These are phyloP conservation scores for Ornithoptera priamus DNA, from an alignment of 2,888 invertebrate genomes.

Conservation along the genomic window DNA sequence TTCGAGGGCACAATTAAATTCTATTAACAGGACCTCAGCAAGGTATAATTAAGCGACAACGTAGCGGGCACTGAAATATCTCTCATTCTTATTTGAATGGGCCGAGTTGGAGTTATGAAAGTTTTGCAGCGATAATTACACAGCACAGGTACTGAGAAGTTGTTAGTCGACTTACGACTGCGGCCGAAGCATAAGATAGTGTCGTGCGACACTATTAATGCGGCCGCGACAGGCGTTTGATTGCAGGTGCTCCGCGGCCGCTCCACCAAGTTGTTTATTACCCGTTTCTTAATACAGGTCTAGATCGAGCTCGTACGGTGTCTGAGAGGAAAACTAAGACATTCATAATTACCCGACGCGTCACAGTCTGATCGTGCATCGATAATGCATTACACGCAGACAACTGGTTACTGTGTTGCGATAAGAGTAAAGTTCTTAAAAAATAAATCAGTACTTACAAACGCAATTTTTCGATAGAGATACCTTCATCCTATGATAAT, in stretches of 20 bases:
- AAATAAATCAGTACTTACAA: background rate
- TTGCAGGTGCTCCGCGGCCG: conserved; percentile 52
- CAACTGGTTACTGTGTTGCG: conserved; percentile 7
- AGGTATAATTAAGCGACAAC: conserved; percentile 68
- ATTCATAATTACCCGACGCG: conserved; percentile 64
- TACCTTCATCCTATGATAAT: too few relatives aligned
- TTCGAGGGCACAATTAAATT: conserved; percentile 67
- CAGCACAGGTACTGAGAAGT: conserved; percentile 47
- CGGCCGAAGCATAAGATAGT: conserved; percentile 50
- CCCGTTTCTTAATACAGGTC: conserved; percentile 43
- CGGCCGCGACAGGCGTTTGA: conserved; percentile 63
- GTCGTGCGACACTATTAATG: conserved; percentile 61
- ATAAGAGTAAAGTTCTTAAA: background rate
- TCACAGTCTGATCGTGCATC: conserved; percentile 54
- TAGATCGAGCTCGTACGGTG: conserved; percentile 35
- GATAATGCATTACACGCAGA: conserved; percentile 19
- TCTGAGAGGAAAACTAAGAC: conserved; percentile 44
- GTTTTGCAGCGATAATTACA: conserved; percentile 70
- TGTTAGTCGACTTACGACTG: conserved; percentile 35
- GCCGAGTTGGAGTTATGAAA: conserved; percentile 59
- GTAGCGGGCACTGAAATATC: conserved; percentile 65
- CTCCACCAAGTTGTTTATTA: conserved; percentile 55
- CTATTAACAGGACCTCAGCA: conserved; percentile 68
- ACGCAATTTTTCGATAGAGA: background rate
- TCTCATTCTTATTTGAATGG: conserved; percentile 68